Base-by-base conservation (phyloP, 2,888 invertebrate species). In the Drosophila melanosoma region DNA sequence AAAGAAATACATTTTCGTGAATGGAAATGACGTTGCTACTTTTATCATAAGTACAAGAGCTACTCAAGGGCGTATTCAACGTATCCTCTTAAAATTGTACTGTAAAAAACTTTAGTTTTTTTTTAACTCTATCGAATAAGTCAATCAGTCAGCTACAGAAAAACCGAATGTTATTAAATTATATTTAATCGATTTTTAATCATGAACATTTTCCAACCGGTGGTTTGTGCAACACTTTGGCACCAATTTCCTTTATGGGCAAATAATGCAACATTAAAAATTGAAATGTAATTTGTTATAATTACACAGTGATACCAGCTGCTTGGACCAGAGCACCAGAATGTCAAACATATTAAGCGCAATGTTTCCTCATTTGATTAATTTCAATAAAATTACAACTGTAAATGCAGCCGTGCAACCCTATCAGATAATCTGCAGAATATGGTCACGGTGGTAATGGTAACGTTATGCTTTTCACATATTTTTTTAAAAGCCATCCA, bases 151-250 rank as follows among this genome's bases (percentile, higher is more conserved):
- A 36, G 45, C n/a, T 45, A 42, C 23, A 20, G 5, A 12, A n/a
- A 49, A 29, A 11, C 32, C 56, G 26, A 61, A 49, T 56, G 33
- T 69, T 73, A 88, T 88, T 83, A 72, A 89, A 85, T 76, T 66
- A 58, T 74, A 73, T 70, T 79, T 82, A 86, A 89, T 86, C 75
- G 79, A 72, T 64, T 76, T 81, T 86, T 85, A 83, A 86, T 88
- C 61, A 57, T 58, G 45, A 17, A 45, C 42, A 74, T 69, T 61
- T 49, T 36, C 12, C 53, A 58, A 49, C 53, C 35, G 42, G 10
- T 29, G 36, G 42, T 35, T 32, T 53, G 38, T 61, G 54, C 32
- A 72, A 42, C 57, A 59, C 56, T 61, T 54, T 52, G 15, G 45
- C 42, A 63, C 66, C 62, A 63, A 70, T 87, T 69, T 56, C 76